phyloP scores from a whole-genome alignment of 1,140 invertebrate genomes.

The Parasteatoda tepidariorum region DNA sequence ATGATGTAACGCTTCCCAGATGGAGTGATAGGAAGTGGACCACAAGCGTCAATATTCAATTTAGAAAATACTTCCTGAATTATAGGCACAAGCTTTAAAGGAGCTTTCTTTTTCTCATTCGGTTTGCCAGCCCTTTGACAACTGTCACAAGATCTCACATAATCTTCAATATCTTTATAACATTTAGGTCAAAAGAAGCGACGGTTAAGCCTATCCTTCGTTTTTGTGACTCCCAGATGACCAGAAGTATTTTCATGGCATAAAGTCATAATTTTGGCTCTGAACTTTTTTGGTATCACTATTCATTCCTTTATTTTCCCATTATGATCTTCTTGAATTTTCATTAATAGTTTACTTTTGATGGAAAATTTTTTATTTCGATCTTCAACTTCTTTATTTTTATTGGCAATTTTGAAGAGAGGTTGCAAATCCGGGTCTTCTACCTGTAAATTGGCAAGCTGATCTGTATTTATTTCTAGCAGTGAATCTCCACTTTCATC shows the following conservation, averaged over 20 bases:
- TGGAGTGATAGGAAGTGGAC: background rate
- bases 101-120: background rate
- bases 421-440: background rate
- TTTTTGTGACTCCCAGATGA: constrained; percentile 3
- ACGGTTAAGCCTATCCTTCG: background rate
- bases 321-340: background rate
- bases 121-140: background rate
- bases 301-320: background rate
- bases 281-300: background rate
- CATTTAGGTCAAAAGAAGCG: background rate
- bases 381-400: background rate
- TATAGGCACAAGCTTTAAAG: background rate
- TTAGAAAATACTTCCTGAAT: background rate
- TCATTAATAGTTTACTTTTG: background rate
- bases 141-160: background rate
- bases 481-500: background rate
- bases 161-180: background rate
- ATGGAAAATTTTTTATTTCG: background rate
- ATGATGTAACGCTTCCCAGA: background rate
- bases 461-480: background rate
- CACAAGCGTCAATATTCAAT: background rate
- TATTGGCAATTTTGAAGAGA: background rate
- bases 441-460: background rate
- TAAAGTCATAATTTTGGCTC: background rate
- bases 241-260: constrained; percentile 2